phyloP scores from a whole-genome alignment of 2,113 vertebrate genomes.

The Anseranas semipalmata region DNA sequence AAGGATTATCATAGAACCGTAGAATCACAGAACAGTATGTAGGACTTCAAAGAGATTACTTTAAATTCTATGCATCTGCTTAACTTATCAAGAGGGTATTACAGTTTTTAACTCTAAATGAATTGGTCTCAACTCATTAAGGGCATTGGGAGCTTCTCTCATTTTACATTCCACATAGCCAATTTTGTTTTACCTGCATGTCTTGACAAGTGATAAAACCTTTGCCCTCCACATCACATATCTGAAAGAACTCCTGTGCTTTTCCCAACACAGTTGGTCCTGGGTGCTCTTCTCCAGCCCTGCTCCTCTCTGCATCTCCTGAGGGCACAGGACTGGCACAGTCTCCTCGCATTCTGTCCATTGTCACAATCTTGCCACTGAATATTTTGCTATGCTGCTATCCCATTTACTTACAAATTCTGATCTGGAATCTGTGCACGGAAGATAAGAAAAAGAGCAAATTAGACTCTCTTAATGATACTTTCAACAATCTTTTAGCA shows the following conservation, averaged over 20 bases:
- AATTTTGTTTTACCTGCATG: constrained; percentile 85
- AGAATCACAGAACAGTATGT: no score
- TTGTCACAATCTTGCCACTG: constrained; percentile 1
- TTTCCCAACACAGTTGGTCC: constrained; percentile 78
- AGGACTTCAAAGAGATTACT: background rate
- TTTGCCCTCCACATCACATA: constrained; percentile 89
- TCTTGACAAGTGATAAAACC: constrained; percentile 87
- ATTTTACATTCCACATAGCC: background rate
- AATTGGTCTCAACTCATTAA: background rate
- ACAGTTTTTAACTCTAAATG: background rate
- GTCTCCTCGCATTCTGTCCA: constrained; percentile 4
- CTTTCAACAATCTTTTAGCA: constrained; percentile 78
- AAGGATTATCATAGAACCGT: background rate
- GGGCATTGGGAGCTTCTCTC: background rate
- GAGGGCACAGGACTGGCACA: background rate
- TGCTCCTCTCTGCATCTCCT: constrained; percentile 5
- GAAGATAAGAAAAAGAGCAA: constrained; percentile 59
- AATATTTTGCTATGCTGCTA: constrained; percentile 67
- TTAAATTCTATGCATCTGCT: background rate
- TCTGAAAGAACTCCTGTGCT: constrained; percentile 90
- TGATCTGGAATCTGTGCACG: constrained; percentile 52
- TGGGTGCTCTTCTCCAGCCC: constrained; percentile 13
- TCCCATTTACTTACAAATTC: constrained; percentile 29
- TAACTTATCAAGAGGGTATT: background rate
- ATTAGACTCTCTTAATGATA: constrained; percentile 63